Evolutionary conservation across 2,113 vertebrate species (phyloP).

Genomic region (Pontoporia blainvillei): DNA sequence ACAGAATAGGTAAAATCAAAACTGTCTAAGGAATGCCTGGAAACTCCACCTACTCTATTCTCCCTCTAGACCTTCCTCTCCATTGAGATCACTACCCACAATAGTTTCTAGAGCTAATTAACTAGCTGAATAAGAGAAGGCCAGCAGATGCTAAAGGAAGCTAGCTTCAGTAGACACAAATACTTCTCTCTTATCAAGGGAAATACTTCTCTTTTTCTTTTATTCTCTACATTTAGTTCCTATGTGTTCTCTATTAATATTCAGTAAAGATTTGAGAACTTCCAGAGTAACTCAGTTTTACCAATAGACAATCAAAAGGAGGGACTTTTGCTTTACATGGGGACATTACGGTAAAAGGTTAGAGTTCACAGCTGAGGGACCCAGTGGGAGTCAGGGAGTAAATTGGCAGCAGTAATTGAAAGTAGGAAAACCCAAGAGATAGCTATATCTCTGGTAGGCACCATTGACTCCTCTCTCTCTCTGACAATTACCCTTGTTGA

Average conservation of each 20-base stretch:
- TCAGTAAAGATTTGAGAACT: background rate
- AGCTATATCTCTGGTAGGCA: background rate
- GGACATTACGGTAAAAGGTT: background rate
- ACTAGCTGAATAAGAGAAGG: background rate
- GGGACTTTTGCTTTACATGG: background rate
- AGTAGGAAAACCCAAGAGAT: background rate
- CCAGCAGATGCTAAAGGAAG: background rate
- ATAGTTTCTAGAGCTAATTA: background rate
- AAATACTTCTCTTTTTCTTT: background rate
- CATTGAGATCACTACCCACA: background rate
- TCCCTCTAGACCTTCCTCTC: background rate
- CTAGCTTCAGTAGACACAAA: background rate
- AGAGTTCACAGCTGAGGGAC: background rate
- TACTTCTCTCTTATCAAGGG: background rate
- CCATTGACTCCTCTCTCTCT: background rate
- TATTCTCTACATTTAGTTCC: background rate
- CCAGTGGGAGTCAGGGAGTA: rapidly evolving
- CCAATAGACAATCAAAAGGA: background rate
- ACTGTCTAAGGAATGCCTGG: background rate
- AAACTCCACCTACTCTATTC: background rate
- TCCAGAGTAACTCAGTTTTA: background rate
- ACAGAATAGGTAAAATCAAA: background rate
- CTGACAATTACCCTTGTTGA: background rate
- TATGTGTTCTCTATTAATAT: background rate
- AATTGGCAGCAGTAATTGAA: background rate